A percentile compares a stretch with the other conserved stretches of the same genome.
phyloP scores from a whole-genome alignment of 2,888 invertebrate species.

The Limnephilus auricula region DNA sequence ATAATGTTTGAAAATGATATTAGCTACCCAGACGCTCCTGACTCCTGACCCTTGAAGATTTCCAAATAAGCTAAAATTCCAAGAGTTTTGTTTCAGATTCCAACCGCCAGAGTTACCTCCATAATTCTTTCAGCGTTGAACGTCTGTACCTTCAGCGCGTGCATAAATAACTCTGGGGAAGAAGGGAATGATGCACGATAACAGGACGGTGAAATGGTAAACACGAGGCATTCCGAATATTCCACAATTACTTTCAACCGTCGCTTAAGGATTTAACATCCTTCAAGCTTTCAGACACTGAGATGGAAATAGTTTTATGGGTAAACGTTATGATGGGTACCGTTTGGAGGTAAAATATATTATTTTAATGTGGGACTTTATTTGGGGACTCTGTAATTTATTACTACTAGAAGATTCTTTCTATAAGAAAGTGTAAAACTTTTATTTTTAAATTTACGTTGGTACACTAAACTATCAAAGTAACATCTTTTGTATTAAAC shows the following conservation, averaged over 20 bases:
- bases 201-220: conserved; percentile 42
- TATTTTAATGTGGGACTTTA: background rate
- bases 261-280: conserved; percentile 43
- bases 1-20: background rate
- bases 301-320: conserved; percentile 26
- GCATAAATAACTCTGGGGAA: conserved; percentile 26
- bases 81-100: background rate
- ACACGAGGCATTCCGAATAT: conserved; percentile 29
- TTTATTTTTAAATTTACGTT: too few relatives aligned
- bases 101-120: background rate
- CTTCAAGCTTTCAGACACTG: background rate
- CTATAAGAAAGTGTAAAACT: too few relatives aligned
- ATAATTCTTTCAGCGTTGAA: background rate
- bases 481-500: too few relatives aligned
- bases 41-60: background rate
- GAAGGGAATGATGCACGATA: conserved; percentile 41
- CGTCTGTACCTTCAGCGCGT: conserved; percentile 8
- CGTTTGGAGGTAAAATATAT: background rate
- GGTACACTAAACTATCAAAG: too few relatives aligned
- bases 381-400: background rate
- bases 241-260: conserved; percentile 44
- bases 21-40: background rate
- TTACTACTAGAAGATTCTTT: background rate
- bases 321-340: background rate
- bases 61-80: conserved; percentile 2